Base-by-base conservation (phyloP, 2,797 vertebrate genomes). In the Brachyalestes nurse region DNA sequence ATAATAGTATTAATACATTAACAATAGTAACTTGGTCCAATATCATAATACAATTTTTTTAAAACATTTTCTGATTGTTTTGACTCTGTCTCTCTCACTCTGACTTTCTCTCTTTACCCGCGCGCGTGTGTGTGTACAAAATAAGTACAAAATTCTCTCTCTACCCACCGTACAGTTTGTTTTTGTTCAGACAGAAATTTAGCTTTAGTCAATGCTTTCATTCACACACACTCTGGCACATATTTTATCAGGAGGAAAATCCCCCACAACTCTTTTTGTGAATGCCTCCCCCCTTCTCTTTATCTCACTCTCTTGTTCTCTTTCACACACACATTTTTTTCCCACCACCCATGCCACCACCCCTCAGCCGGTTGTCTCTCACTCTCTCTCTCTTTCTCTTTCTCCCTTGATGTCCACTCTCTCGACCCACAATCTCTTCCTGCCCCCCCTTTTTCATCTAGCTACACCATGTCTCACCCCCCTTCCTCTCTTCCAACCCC, bases 181-280 rank as follows among this genome's bases (percentile, higher is more conserved):
- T 90, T 87, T 93, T 90, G 89, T 92, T 85, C 51, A 0, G 53
- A 65, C 85, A 87, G 73, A 91, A 87, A 91, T 92, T 87, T 86
- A 87, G 87, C 90, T 87, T 89, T 90, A 91, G 92, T 92, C 86
- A 86, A 90, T 91, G 88, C 91, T 93, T 93, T 94, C 91, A 93
- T 90, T 91, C 90, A 92, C 87, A 89, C 34, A 34, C 42, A 45
- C 7, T 90, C 87, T 88, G 90, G 88, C 89, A 92, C 92, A 91
- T 93, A 93, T 93, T 94, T 93, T 91, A 93, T 93, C 90, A 91
- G 89, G 79, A 91, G 84, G 89, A 84, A 91, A 92, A 90, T 86
- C 88, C 90, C 85, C 72, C 82, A 84, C 81, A 87, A 75, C 84
- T 87, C 85, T 93, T 91, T 92, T 28, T 72, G 75, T 75, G 60